Evolutionary conservation across 2,888 invertebrate genomes (phyloP).

Genomic region (Dryadula phaetusa): DNA sequence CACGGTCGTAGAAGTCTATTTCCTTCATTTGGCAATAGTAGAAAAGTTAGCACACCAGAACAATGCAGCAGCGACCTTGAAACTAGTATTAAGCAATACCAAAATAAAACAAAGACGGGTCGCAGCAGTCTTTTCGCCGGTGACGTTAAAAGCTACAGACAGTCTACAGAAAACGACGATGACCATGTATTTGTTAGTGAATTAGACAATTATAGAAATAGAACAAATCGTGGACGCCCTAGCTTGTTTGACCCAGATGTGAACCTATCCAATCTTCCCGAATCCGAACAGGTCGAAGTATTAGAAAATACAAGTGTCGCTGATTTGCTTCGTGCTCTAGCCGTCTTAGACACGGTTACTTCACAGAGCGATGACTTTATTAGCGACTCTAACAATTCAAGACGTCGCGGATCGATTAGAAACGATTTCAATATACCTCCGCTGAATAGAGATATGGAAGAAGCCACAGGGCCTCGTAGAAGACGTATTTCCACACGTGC

Average conservation of each 20-base stretch:
- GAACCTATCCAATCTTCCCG: constrained; percentile 68
- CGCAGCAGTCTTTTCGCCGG: constrained; percentile 64
- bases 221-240: constrained; percentile 70
- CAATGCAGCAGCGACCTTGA: constrained; percentile 66
- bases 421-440: constrained; percentile 66
- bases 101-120: constrained; percentile 64
- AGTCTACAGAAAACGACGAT: constrained; percentile 53
- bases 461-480: constrained; percentile 65
- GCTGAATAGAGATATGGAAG: constrained; percentile 58
- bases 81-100: constrained; percentile 72
- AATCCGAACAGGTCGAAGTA: constrained; percentile 84
- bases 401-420: constrained; percentile 68
- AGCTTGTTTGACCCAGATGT: constrained; percentile 78
- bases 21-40: constrained; percentile 74
- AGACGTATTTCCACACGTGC: constrained; percentile 75
- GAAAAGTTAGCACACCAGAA: constrained; percentile 66
- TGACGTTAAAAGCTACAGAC: constrained; percentile 58
- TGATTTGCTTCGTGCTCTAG: constrained; percentile 90
- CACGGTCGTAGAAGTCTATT: constrained; percentile 71
- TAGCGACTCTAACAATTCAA: constrained; percentile 48
- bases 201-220: constrained; percentile 70
- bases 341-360: constrained; percentile 84
- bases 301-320: constrained; percentile 93
- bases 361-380: constrained; percentile 49
- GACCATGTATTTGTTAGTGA: constrained; percentile 61